Evolutionary conservation across 1,140 invertebrate genomes (phyloP).

Genomic region (Brachionus asplanchnoidis): DNA sequence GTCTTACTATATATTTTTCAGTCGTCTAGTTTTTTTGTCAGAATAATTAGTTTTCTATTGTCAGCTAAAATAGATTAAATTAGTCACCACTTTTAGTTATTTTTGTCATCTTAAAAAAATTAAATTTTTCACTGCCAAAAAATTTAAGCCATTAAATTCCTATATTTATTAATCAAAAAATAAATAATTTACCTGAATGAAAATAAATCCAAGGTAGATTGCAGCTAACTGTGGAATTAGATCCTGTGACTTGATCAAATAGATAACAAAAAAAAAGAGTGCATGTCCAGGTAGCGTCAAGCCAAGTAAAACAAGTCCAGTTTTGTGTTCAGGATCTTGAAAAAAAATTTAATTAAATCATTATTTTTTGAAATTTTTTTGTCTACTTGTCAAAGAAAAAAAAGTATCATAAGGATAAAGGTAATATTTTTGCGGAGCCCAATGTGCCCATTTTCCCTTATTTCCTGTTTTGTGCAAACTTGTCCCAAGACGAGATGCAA

Average conservation of each 20-base stretch:
- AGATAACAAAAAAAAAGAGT: constrained; percentile 79
- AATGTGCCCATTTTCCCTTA: constrained; percentile 46
- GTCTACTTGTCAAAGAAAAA: neutral
- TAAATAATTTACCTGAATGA: neutral
- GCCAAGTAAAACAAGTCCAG: constrained; percentile 73
- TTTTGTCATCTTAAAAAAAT: too few species aligned
- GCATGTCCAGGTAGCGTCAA: constrained; percentile 88
- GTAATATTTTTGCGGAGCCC: neutral
- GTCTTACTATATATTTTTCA: too few species aligned
- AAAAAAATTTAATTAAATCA: neutral
- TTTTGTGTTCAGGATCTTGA: constrained; percentile 58
- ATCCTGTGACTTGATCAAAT: constrained; percentile 64
- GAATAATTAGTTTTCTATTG: too few species aligned
- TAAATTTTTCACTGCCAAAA: too few species aligned
- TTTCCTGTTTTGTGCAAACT: constrained; percentile 57
- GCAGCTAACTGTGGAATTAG: constrained; percentile 73
- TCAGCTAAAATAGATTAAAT: too few species aligned
- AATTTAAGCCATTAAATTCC: too few species aligned
- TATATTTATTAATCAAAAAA: neutral
- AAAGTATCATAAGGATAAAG: neutral
- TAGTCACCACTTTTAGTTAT: too few species aligned
- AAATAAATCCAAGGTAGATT: constrained; percentile 68
- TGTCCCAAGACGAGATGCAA: constrained; percentile 83
- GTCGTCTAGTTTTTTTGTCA: too few species aligned
- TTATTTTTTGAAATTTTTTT: neutral